These are phyloP conservation scores for Merodon equestris DNA, from an alignment of 2,888 invertebrate genomes.

Conservation along the genomic window DNA sequence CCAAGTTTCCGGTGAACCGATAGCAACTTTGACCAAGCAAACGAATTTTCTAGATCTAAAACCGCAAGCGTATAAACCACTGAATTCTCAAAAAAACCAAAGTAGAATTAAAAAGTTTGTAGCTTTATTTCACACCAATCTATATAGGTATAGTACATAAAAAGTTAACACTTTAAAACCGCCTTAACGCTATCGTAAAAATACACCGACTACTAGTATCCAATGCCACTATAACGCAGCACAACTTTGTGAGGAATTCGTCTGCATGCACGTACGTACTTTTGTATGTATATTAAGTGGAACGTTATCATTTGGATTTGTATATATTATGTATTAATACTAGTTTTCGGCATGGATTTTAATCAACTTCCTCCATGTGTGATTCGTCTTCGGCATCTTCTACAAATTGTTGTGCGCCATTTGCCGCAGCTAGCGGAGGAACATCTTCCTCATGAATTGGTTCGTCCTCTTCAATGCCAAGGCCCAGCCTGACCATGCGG, in stretches of 20 bases:
- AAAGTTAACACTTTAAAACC: conserved; percentile 40
- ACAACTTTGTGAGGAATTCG: conserved; percentile 39
- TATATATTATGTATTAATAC: conserved; percentile 9
- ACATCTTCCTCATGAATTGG: conserved; percentile 84
- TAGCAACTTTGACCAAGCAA: too few species aligned
- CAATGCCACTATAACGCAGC: conserved; percentile 66
- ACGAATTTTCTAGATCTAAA: too few species aligned
- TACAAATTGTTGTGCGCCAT: conserved; percentile 90
- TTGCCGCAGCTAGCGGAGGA: conserved; percentile 79
- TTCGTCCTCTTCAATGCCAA: conserved; percentile 98
- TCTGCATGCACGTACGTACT: conserved; percentile 2
- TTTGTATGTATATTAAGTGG: conserved; percentile 14
- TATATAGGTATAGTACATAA: conserved; percentile 27
- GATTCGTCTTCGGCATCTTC: conserved; percentile 94
- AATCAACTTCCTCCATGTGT: conserved; percentile 99
- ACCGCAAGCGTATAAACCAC: too few species aligned
- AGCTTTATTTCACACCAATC: conserved; percentile 61
- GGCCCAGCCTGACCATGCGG: conserved; percentile 99
- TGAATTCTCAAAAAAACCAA: too few species aligned
- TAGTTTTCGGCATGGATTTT: conserved; percentile 78
- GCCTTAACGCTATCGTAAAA: conserved; percentile 39
- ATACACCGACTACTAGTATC: conserved; percentile 30
- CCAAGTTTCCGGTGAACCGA: too few species aligned
- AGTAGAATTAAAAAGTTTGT: conserved; percentile 36
- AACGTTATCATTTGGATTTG: conserved; percentile 47